phyloP scores from a whole-genome alignment of 1,140 invertebrate genomes.

The Lasioglossum albipes region DNA sequence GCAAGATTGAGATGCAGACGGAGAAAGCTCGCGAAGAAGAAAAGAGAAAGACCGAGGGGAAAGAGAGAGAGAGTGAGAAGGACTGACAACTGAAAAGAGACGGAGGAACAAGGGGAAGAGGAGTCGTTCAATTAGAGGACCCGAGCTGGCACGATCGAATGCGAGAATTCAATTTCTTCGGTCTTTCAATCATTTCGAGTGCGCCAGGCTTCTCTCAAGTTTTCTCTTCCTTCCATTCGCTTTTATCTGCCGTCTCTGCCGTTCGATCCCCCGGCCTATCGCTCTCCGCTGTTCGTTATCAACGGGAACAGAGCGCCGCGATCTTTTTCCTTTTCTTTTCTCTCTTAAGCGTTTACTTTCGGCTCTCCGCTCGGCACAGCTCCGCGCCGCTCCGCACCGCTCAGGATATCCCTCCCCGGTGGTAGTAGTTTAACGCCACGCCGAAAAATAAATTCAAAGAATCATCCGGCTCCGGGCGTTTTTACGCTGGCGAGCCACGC shows the following conservation, averaged over 20 bases:
- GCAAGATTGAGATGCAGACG: conserved; percentile 8
- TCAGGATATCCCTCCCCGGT: too few relatives aligned
- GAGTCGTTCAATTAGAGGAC: conserved; percentile 71
- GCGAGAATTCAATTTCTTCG: conserved; percentile 72
- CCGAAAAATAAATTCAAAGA: conserved; percentile 32
- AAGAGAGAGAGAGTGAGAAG: background rate
- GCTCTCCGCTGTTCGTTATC: conserved; percentile 59
- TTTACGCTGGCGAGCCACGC: background rate
- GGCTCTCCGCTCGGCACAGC: background rate
- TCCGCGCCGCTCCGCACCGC: too few relatives aligned
- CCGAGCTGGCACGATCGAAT: conserved; percentile 64
- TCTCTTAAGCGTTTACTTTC: conserved; percentile 43
- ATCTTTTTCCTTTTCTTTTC: too few relatives aligned
- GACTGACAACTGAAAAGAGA: conserved; percentile 36
- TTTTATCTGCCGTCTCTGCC: conserved; percentile 41
- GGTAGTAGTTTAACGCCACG: background rate
- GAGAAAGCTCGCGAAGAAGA: background rate
- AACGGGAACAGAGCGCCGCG: conserved; percentile 31
- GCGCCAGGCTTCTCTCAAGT: conserved; percentile 48
- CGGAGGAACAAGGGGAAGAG: conserved; percentile 50
- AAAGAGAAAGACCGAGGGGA: background rate
- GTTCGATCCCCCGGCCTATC: conserved; percentile 35
- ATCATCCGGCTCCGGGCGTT: background rate
- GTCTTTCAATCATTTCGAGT: conserved; percentile 71
- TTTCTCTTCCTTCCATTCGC: conserved; percentile 38